These are phyloP conservation scores for Chrysina gloriosa DNA, from an alignment of 2,888 invertebrate genomes.

Conservation along the genomic window DNA sequence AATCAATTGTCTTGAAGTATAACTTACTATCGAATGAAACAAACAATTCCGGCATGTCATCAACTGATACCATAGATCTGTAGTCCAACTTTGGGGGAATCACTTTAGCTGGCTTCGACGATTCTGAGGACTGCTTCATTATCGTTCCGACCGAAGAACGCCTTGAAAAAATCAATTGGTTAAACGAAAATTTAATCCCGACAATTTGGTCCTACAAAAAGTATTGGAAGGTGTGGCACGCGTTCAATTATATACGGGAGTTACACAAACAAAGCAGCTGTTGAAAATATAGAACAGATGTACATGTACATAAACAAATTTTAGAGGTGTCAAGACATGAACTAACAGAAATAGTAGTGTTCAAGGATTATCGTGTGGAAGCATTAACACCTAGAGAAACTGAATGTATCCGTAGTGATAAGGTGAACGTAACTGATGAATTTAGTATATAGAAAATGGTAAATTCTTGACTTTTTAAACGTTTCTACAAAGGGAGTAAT, in stretches of 20 bases:
- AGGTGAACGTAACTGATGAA: background rate
- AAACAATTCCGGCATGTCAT: conserved; percentile 95
- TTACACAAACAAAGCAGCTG: conserved; percentile 11
- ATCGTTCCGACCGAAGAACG: conserved; percentile 89
- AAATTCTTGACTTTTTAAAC: no score
- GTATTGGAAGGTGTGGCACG: background rate
- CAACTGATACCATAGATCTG: conserved; percentile 92
- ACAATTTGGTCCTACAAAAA: no score
- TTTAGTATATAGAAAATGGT: no score
- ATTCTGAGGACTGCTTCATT: conserved; percentile 78
- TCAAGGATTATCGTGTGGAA: conserved; percentile 20
- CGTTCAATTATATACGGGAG: background rate
- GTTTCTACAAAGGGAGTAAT: no score
- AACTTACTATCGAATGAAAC: conserved; percentile 93
- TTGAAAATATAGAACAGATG: background rate
- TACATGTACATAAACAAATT: background rate
- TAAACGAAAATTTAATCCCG: no score
- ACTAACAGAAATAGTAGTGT: conserved; percentile 22
- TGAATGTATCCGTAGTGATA: conserved; percentile 28
- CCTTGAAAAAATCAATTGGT: no score
- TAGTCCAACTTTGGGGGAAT: conserved; percentile 85
- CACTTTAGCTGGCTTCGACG: conserved; percentile 69
- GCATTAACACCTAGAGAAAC: conserved; percentile 18
- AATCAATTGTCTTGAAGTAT: no score
- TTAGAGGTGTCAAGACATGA: background rate